Evolutionary conservation across 2,113 vertebrate genomes (phyloP).

Genomic region (Onychorhynchus coronatus): DNA sequence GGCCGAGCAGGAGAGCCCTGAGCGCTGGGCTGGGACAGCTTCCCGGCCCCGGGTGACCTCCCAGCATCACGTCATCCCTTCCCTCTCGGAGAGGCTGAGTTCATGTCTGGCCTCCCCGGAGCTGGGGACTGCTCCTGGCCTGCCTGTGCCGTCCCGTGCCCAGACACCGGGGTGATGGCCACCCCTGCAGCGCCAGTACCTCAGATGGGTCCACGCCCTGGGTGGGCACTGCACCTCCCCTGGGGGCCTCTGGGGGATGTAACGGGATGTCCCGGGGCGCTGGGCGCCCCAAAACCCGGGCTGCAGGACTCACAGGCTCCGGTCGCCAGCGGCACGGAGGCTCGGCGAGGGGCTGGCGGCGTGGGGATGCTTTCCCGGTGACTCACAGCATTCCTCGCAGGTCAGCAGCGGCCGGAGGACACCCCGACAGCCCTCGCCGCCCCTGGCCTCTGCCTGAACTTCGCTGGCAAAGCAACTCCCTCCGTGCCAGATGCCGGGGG

Average conservation of each 20-base stretch:
- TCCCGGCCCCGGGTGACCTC: not conserved
- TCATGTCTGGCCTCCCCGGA: not conserved
- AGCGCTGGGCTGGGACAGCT: not conserved
- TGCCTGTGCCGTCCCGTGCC: not conserved
- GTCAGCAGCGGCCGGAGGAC: not conserved
- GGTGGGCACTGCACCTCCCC: not conserved
- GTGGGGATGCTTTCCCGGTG: not conserved
- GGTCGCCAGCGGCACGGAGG: not conserved
- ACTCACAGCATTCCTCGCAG: constrained; percentile 37
- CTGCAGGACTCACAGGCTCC: fast-evolving
- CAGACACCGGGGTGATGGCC: not conserved
- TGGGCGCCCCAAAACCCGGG: not conserved
- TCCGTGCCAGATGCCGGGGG: fast-evolving
- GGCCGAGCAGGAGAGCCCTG: not conserved
- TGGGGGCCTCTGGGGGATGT: fast-evolving
- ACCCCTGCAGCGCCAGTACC: fast-evolving
- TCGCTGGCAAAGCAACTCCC: not conserved
- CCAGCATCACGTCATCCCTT: not conserved
- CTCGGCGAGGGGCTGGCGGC: not conserved
- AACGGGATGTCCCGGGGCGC: fast-evolving
- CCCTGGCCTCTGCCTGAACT: constrained; percentile 1
- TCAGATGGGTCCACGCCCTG: fast-evolving
- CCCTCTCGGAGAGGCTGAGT: not conserved
- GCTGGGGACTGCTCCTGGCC: not conserved
- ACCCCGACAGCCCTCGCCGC: not conserved